phyloP scores from a whole-genome alignment of 2,113 vertebrate genomes.

The Sterrhoptilus dennistouni region DNA sequence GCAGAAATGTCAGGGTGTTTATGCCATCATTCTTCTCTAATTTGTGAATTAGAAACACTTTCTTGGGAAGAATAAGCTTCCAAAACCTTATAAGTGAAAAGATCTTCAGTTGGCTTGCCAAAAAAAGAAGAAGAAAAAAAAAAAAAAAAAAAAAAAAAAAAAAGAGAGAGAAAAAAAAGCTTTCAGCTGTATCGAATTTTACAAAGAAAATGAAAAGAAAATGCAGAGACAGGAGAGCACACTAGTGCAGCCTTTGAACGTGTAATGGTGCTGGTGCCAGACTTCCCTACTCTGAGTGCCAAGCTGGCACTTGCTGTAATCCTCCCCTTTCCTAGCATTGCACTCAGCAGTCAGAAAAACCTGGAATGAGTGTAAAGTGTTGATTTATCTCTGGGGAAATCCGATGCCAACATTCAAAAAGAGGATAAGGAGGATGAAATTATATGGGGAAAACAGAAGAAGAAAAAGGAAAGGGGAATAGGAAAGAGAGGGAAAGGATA shows the following conservation, averaged over 20 bases:
- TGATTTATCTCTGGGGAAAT: constrained; percentile 70
- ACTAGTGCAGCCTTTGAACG: constrained; percentile 55
- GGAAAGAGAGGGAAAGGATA: constrained; percentile 42
- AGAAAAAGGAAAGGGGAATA: background rate
- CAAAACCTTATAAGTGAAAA: background rate
- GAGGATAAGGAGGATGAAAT: constrained; percentile 55
- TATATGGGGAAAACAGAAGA: constrained; percentile 43
- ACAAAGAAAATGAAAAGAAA: constrained; percentile 50
- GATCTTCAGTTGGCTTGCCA: background rate
- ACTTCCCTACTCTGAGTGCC: constrained; percentile 56
- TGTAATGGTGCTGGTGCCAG: constrained; percentile 58
- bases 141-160: background rate
- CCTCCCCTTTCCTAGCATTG: constrained; percentile 68
- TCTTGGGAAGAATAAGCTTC: background rate
- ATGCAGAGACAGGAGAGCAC: constrained; percentile 40
- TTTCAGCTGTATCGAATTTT: constrained; percentile 22
- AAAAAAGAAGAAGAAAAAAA: background rate
- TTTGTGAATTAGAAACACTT: background rate
- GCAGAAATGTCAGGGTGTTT: background rate
- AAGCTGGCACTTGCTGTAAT: constrained; percentile 69
- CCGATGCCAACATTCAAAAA: constrained; percentile 61
- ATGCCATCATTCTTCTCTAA: background rate
- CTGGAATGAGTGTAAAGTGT: constrained; percentile 68
- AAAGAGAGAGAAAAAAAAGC: background rate
- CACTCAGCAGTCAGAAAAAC: constrained; percentile 62